Evolutionary conservation across 2,888 invertebrate genomes (phyloP).

Genomic region (Eupithecia abbreviata): DNA sequence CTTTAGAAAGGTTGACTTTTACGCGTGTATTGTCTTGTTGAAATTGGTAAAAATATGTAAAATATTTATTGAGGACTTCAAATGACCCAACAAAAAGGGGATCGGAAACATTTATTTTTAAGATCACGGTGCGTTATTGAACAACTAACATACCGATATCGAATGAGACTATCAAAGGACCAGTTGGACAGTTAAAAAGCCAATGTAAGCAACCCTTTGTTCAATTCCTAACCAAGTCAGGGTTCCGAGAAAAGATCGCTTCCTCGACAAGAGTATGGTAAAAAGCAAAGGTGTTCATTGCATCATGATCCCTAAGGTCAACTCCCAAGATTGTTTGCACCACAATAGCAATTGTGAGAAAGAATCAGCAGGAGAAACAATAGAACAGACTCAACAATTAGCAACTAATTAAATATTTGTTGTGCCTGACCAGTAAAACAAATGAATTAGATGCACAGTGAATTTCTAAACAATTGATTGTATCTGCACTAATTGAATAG

Average conservation of each 20-base stretch:
- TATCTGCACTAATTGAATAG: conserved; percentile 39
- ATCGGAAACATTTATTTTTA: not conserved
- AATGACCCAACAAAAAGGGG: not conserved
- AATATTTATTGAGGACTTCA: not conserved
- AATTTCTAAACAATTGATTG: conserved; percentile 51
- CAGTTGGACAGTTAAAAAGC: conserved; percentile 11
- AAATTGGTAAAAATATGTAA: conserved; percentile 9
- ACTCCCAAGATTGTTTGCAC: conserved; percentile 79
- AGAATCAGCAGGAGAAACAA: conserved; percentile 72
- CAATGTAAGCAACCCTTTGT: conserved; percentile 34
- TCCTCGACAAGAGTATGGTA: conserved; percentile 51
- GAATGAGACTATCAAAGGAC: not conserved
- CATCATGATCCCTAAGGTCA: conserved; percentile 75
- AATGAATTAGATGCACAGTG: conserved; percentile 54
- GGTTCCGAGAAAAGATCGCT: conserved; percentile 57
- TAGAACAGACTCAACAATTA: conserved; percentile 76
- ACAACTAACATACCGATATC: not conserved
- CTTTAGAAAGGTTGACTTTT: conserved; percentile 34
- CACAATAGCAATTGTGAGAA: conserved; percentile 82
- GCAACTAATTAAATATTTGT: conserved; percentile 78
- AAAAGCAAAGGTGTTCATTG: conserved; percentile 56
- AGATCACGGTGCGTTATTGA: not conserved
- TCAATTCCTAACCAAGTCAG: conserved; percentile 46
- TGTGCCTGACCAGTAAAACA: conserved; percentile 61
- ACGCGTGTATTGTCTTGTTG: conserved; percentile 20